Conservation (phyloP, 2,113 vertebrate species). For the Sceloporus tristichus region DNA sequence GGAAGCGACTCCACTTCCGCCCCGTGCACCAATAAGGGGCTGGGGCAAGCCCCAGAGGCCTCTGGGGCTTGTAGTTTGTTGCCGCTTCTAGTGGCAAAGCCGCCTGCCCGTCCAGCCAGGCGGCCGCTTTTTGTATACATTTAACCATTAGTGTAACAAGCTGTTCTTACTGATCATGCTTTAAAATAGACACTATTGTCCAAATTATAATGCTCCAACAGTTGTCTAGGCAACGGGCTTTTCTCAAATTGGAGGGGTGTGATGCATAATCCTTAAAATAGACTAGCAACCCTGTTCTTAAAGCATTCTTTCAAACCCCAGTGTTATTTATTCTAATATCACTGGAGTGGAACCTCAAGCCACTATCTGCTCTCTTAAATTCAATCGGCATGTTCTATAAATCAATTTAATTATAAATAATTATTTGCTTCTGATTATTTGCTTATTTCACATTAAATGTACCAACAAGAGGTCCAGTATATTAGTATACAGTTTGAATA, state of each 20-base stretch:
- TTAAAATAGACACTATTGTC: conserved; percentile 23
- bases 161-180: conserved; percentile 31
- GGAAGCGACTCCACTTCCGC: too few species aligned
- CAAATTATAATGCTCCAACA: conserved; percentile 18
- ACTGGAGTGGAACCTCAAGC: neutral
- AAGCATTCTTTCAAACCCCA: neutral
- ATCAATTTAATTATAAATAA: conserved; percentile 44
- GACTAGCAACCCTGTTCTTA: conserved; percentile 15
- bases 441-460: conserved; percentile 6
- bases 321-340: neutral
- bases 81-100: too few species aligned
- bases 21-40: too few species aligned
- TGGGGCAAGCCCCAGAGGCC: too few species aligned
- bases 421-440: conserved; percentile 22
- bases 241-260: conserved; percentile 18
- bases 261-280: conserved; percentile 41
- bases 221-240: conserved; percentile 51
- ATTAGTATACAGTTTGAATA: conserved; percentile 25
- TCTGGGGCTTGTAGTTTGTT: too few species aligned
- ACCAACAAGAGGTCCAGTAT: neutral
- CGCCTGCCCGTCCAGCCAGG: too few species aligned
- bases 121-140: neutral
- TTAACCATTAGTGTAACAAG: conserved; percentile 17
- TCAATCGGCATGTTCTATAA: neutral
- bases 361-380: conserved; percentile 33